Conservation (phyloP, 1,140 invertebrate species). For the Leptestheria dahalacensis region DNA sequence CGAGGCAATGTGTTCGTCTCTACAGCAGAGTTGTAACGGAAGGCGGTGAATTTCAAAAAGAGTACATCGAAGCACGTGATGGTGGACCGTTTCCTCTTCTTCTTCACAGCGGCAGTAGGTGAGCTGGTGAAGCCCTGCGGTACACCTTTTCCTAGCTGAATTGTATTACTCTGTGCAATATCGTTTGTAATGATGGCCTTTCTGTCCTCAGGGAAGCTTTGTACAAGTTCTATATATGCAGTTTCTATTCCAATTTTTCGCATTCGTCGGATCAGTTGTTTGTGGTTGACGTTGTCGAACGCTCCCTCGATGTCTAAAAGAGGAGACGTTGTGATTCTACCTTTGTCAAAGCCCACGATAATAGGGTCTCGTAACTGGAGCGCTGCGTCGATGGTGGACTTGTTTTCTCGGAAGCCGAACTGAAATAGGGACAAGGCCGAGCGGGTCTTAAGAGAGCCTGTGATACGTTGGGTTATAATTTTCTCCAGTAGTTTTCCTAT, state of each 20-base stretch:
- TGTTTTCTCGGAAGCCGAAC: constrained; percentile 5
- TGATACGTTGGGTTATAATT: not conserved
- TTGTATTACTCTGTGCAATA: not conserved
- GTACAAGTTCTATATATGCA: not conserved
- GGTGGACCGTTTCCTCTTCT: too few species aligned
- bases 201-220: constrained; percentile 7
- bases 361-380: not conserved
- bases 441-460: not conserved
- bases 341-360: constrained; percentile 4
- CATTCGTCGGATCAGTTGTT: not conserved
- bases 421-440: not conserved
- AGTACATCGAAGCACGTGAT: too few species aligned
- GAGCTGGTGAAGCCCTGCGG: too few species aligned
- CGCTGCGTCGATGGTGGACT: not conserved
- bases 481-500: constrained; percentile 2
- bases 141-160: not conserved
- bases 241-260: not conserved
- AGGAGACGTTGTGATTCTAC: not conserved
- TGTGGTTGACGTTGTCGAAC: not conserved
- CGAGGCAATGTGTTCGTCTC: too few species aligned
- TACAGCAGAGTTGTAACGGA: too few species aligned
- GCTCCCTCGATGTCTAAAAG: constrained; percentile 7
- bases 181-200: not conserved
- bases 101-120: too few species aligned
- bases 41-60: too few species aligned